Base-by-base conservation (phyloP, 2,113 vertebrate genomes). In the Chaetodon auriga region DNA sequence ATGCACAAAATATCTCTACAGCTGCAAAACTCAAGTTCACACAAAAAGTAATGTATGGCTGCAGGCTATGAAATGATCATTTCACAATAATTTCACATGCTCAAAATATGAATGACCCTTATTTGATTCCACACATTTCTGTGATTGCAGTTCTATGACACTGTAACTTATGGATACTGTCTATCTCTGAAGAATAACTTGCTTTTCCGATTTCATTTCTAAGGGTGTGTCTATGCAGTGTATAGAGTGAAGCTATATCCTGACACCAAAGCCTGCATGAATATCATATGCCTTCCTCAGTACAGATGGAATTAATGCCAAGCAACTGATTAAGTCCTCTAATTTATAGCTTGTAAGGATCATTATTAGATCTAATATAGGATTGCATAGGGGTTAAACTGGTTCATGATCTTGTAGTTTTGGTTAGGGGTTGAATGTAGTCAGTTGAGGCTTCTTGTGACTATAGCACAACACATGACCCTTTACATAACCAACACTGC, bases 401-500 rank as follows among this genome's bases (percentile, higher is more conserved):
- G 2, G 55, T 16, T 58, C 25, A 30, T 58, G 23, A 58, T 58
- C 55, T 15, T 58, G 2, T 19, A 49, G 48, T 23, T 64, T 25
- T 14, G 15, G 6, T 68, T 61, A 9, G 54, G 4, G 25, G 3
- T 71, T 75, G 18, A 7, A 19, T 13, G 58, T 15, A 41, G 21
- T 48, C 12, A 69, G 21, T 2, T 38, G 8, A 23, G n/a, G 45
- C 11, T 55, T 41, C 5, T 51, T 75, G 14, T 16, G 10, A 66
- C 38, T 64, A 41, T 6, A 62, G 63, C 12, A 8, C 60, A 75
- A 72, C 4, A 14, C 25, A 23, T 63, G n/a, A 14, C 38, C 54
- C 58, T 83, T 85, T 81, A 75, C 38, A 75, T 71, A 74, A 78
- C 57, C 51, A 46, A 25, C 68, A 25, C n/a, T 57, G 21, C 35